Conservation (phyloP, 2,113 vertebrate genomes). For the Reinhardtius hippoglossoides region DNA sequence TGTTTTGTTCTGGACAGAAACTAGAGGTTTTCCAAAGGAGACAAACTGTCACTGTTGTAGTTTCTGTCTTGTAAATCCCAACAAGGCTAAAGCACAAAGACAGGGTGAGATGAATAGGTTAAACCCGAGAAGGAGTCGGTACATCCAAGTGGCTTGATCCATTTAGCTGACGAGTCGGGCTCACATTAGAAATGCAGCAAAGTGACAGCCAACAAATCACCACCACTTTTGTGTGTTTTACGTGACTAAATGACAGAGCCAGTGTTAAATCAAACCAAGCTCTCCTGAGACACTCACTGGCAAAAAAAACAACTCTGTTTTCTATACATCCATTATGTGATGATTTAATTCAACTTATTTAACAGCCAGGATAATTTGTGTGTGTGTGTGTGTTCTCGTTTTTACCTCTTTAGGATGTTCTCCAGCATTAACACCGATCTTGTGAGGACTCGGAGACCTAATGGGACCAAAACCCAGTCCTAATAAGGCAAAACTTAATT, state of each 20-base stretch:
- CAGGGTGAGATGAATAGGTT: slow-evolving; percentile 45
- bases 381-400: neutral
- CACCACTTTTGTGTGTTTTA: slow-evolving; percentile 55
- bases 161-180: slow-evolving; percentile 55
- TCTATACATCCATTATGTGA: slow-evolving; percentile 5
- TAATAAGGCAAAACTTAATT: no score
- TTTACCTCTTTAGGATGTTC: no score
- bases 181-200: slow-evolving; percentile 44
- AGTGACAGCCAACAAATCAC: slow-evolving; percentile 61
- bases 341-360: slow-evolving; percentile 1
- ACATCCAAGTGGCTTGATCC: slow-evolving; percentile 55
- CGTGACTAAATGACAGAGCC: slow-evolving; percentile 51
- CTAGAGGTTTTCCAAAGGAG: slow-evolving; percentile 9
- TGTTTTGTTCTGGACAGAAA: slow-evolving; percentile 10
- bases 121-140: slow-evolving; percentile 34
- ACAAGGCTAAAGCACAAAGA: slow-evolving; percentile 41
- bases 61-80: slow-evolving; percentile 30
- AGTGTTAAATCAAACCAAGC: slow-evolving; percentile 51
- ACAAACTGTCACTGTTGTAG: slow-evolving; percentile 16
- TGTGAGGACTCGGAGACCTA: neutral
- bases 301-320: neutral
- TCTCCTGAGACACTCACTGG: slow-evolving; percentile 6
- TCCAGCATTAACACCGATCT: no score
- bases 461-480: no score
- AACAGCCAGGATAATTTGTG: neutral